Conservation (phyloP, 2,888 invertebrate species). For the Heterodera filipjevi region DNA sequence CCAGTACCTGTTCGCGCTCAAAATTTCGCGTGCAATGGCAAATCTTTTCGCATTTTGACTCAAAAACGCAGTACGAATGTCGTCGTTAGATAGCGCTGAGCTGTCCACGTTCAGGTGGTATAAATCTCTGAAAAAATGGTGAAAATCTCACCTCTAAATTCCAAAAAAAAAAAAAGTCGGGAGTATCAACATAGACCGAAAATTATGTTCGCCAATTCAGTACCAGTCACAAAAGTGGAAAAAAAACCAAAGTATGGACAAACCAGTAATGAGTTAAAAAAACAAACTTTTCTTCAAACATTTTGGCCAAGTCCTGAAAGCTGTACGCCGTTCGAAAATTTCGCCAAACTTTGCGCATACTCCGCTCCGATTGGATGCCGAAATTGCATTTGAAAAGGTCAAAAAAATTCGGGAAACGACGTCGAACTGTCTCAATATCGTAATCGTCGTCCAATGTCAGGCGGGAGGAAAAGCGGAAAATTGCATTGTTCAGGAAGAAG, state of each 20-base stretch:
- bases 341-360: background rate
- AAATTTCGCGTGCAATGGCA: slow-evolving; percentile 20
- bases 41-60: slow-evolving; percentile 25
- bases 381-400: slow-evolving; percentile 24
- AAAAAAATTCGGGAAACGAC: slow-evolving; percentile 31
- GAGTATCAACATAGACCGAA: no score
- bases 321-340: background rate
- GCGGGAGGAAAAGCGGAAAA: slow-evolving; percentile 30
- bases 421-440: slow-evolving; percentile 6
- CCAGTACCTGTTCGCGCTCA: background rate
- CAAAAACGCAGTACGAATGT: slow-evolving; percentile 12
- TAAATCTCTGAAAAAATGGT: background rate
- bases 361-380: background rate
- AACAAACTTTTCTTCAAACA: background rate
- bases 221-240: no score
- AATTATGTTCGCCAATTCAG: no score
- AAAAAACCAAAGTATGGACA: no score
- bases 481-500: slow-evolving; percentile 13
- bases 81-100: slow-evolving; percentile 4
- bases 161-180: no score
- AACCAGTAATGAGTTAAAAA: background rate
- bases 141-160: background rate
- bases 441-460: slow-evolving; percentile 7
- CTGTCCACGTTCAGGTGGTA: background rate
- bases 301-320: background rate